Conservation (phyloP, 2,797 vertebrate species). For the Bradypodion ventrale region DNA sequence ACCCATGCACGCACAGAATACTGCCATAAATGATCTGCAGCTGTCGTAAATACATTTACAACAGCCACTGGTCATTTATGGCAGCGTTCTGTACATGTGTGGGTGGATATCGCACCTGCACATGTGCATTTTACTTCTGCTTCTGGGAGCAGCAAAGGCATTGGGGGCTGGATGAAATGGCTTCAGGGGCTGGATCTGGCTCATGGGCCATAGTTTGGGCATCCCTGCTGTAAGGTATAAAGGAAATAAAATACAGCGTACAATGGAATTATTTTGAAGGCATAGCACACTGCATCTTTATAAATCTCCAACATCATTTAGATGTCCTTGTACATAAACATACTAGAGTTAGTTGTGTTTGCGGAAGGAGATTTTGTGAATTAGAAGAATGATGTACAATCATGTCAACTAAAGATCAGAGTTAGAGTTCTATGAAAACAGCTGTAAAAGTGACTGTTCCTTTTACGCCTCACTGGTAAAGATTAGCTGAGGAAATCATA, state of each 20-base stretch:
- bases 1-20: too few species aligned
- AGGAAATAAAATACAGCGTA: not conserved
- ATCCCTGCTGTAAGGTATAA: too few species aligned
- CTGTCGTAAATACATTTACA: too few species aligned
- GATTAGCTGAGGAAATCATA: constrained; percentile 22
- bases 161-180: too few species aligned
- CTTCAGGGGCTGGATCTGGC: too few species aligned
- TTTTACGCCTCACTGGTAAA: constrained; percentile 4
- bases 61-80: too few species aligned
- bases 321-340: not conserved
- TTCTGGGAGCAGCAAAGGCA: too few species aligned
- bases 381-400: not conserved
- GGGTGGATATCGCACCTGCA: too few species aligned
- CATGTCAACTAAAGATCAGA: not conserved
- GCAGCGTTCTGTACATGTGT: too few species aligned
- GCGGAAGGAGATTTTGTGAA: not conserved
- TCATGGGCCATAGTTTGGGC: too few species aligned
- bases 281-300: not conserved
- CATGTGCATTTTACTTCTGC: too few species aligned
- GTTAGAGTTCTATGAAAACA: constrained; percentile 4
- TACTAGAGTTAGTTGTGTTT: constrained; percentile 4
- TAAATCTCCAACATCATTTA: not conserved
- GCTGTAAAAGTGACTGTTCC: constrained; percentile 21
- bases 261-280: not conserved
- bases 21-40: too few species aligned